Evolutionary conservation across 2,888 invertebrate genomes (phyloP).

Genomic region (Alloplasta piceator): DNA sequence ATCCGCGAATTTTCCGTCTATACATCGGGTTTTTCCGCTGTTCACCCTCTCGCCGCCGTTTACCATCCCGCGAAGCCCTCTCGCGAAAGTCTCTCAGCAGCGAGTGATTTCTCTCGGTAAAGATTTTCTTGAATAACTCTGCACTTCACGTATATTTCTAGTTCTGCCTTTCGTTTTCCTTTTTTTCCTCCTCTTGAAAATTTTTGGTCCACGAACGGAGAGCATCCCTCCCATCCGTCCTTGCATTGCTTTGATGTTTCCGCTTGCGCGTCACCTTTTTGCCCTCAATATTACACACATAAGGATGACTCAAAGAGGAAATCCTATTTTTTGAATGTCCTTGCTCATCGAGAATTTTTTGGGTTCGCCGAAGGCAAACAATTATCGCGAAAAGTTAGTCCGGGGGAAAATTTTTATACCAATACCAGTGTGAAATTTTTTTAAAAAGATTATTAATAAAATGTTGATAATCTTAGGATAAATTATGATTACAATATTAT

Average conservation of each 20-base stretch:
- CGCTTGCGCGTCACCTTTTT: slow-evolving; percentile 15
- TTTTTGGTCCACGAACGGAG: slow-evolving; percentile 28
- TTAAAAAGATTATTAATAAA: no score
- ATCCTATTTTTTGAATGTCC: no score
- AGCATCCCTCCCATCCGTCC: slow-evolving; percentile 5
- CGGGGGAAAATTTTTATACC: no score
- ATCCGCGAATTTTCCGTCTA: neutral
- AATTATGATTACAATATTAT: no score
- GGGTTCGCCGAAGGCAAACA: no score
- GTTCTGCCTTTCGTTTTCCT: slow-evolving; percentile 8
- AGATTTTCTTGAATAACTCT: slow-evolving; percentile 60
- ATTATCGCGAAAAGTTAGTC: no score
- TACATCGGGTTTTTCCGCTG: slow-evolving; percentile 26
- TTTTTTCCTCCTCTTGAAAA: slow-evolving; percentile 50
- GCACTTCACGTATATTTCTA: slow-evolving; percentile 1
- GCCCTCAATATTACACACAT: neutral
- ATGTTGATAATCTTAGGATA: no score
- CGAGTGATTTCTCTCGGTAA: slow-evolving; percentile 50
- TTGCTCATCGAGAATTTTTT: no score
- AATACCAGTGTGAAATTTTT: no score
- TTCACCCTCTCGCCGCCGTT: neutral
- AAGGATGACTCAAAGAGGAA: no score
- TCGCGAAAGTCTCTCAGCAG: slow-evolving; percentile 5
- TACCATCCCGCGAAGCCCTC: slow-evolving; percentile 53
- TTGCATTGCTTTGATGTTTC: slow-evolving; percentile 52